Evolutionary conservation across 2,888 invertebrate genomes (phyloP).

Genomic region (Trypoxylon attenuatum): DNA sequence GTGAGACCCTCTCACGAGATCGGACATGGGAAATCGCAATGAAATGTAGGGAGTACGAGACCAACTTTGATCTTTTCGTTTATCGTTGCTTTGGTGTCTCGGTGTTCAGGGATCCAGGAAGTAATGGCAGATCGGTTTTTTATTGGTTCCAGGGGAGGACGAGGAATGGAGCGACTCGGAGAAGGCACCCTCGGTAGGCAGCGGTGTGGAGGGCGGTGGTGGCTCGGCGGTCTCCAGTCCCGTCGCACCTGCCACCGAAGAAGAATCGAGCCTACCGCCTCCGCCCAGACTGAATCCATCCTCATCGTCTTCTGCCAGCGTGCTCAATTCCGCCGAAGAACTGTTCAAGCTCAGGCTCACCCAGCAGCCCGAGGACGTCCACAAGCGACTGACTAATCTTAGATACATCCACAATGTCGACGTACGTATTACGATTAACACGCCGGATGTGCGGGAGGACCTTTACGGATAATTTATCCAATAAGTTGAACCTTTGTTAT

Average conservation of each 20-base stretch:
- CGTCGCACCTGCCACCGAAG: constrained; percentile 63
- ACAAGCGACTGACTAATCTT: constrained; percentile 65
- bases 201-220: constrained; percentile 69
- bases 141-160: constrained; percentile 71
- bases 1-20: background rate
- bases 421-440: too few species aligned
- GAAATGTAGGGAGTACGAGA: too few species aligned
- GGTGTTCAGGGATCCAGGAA: background rate
- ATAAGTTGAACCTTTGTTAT: background rate
- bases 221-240: constrained; percentile 71
- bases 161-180: constrained; percentile 74
- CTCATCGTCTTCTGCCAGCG: constrained; percentile 23
- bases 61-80: too few species aligned
- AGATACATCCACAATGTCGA: constrained; percentile 70
- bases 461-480: too few species aligned
- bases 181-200: constrained; percentile 72
- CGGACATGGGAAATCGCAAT: too few species aligned
- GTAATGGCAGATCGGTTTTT: background rate
- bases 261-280: constrained; percentile 67
- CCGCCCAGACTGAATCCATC: constrained; percentile 63
- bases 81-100: background rate
- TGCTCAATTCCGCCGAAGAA: constrained; percentile 58
- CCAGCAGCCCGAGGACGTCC: constrained; percentile 67
- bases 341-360: constrained; percentile 66
- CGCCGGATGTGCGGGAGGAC: too few species aligned